These are phyloP conservation scores for Aphelocoma coerulescens DNA, from an alignment of 2,113 vertebrate genomes.

Conservation along the genomic window DNA sequence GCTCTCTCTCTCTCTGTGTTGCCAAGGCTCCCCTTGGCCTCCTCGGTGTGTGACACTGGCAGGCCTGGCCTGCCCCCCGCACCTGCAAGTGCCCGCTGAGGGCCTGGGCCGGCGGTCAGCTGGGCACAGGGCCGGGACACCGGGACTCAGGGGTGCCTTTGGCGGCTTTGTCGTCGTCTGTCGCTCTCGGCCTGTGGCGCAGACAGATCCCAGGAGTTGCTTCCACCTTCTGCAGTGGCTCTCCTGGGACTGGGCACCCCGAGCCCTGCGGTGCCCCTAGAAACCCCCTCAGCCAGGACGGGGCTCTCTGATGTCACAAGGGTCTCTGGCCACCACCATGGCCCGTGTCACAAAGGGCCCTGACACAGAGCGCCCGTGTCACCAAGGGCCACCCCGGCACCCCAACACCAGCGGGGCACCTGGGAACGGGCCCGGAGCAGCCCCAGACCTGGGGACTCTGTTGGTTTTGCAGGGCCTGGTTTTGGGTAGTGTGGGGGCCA, in stretches of 20 bases:
- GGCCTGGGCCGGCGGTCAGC: not conserved
- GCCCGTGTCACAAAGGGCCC: too few relatives aligned
- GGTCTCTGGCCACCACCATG: too few relatives aligned
- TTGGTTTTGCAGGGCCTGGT: too few relatives aligned
- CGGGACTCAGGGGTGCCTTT: not conserved
- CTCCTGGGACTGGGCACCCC: not conserved
- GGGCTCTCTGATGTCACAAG: not conserved
- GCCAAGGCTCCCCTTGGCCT: not conserved
- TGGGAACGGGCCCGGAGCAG: too few relatives aligned
- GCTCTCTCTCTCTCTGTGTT: too few relatives aligned
- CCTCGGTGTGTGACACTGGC: too few relatives aligned
- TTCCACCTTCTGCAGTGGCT: accelerated
- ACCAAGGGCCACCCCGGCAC: too few relatives aligned
- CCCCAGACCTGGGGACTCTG: too few relatives aligned
- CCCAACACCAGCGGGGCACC: too few relatives aligned
- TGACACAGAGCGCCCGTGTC: too few relatives aligned
- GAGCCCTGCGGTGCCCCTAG: not conserved
- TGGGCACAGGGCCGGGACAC: too few relatives aligned
- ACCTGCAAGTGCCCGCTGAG: not conserved
- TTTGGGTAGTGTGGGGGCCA: too few relatives aligned
- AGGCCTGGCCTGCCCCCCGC: not conserved
- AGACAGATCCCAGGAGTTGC: not conserved
- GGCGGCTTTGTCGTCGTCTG: not conserved
- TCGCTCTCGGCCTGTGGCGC: not conserved
- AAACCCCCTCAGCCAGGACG: not conserved